Evolutionary conservation across 2,888 invertebrate species (phyloP), one percentile per base, ranked within the genome.

Genomic region (Orthonychiurus folsomi): DNA sequence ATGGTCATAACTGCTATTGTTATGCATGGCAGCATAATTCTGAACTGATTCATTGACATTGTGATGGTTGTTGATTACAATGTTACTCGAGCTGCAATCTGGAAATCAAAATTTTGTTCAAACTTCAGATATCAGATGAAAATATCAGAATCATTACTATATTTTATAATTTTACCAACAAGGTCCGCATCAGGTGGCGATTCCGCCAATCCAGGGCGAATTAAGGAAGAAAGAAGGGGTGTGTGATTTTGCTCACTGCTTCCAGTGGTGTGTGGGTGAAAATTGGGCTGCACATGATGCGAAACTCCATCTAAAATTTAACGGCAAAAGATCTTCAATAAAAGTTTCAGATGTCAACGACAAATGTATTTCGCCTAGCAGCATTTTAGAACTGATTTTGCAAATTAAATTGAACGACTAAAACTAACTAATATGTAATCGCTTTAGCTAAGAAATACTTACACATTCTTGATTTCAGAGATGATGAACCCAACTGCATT

Each of bases 171-270:
- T 28, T 28, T 58, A 53, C 61, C 56, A 20, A 56, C 25, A 18
- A 28, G 24, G 3, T 60, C 50, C 24, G 50, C 23, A 52, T 66
- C 66, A 50, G 69, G 69, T 1, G 69, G 63, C 24, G 70, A 70
- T 47, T 71, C 72, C 1, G 70, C 60, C 9, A 58, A 27, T 24
- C 66, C 66, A 3, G 72, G 69, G 37, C 69, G 55, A n/a, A 73
- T 70, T 1, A 73, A 61, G 18, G 71, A 73, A 15, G 70, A 63
- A 18, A 73, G 64, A 3, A 73, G 57, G 2, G 72, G 70, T 61
- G 63, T 68, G 47, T 67, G 67, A 56, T 56, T 37, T 9, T 9
- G 37, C 37, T 37, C 37, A 37, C 9, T 5, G 15, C 37, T 15
- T 37, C 37, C 37, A 37, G 5, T 37, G 15, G 5, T 37, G 15